phyloP scores from a whole-genome alignment of 2,797 vertebrate species.

The Myoxocephalus aenaeus region DNA sequence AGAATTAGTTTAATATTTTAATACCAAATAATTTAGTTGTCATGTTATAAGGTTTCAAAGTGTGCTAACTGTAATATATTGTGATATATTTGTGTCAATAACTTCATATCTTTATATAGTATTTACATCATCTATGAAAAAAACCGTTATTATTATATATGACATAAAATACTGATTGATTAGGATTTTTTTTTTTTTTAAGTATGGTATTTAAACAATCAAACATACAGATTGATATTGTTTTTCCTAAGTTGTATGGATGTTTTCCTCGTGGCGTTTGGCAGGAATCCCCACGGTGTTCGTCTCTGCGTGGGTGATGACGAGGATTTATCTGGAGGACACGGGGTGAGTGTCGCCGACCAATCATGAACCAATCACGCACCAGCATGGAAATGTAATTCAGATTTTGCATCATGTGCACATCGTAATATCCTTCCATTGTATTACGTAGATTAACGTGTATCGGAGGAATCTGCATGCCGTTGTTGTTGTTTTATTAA shows the following conservation, averaged over 20 bases:
- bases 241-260: neutral
- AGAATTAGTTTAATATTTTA: too few relatives aligned
- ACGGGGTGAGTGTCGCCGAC: constrained; percentile 83
- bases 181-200: too few relatives aligned
- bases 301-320: constrained; percentile 86
- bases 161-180: neutral
- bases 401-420: neutral
- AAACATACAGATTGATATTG: neutral
- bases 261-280: neutral
- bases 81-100: neutral
- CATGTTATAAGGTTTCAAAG: too few relatives aligned
- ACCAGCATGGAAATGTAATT: neutral
- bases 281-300: constrained; percentile 90
- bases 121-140: neutral
- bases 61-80: neutral
- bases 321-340: constrained; percentile 89
- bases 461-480: neutral
- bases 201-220: neutral
- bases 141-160: too few relatives aligned
- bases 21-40: too few relatives aligned
- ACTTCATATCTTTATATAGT: neutral
- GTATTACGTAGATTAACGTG: neutral
- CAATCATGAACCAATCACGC: neutral
- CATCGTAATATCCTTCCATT: neutral
- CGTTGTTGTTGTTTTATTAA: neutral